Evolutionary conservation across 2,113 vertebrate species (phyloP).

Genomic region (Zapornia atra): DNA sequence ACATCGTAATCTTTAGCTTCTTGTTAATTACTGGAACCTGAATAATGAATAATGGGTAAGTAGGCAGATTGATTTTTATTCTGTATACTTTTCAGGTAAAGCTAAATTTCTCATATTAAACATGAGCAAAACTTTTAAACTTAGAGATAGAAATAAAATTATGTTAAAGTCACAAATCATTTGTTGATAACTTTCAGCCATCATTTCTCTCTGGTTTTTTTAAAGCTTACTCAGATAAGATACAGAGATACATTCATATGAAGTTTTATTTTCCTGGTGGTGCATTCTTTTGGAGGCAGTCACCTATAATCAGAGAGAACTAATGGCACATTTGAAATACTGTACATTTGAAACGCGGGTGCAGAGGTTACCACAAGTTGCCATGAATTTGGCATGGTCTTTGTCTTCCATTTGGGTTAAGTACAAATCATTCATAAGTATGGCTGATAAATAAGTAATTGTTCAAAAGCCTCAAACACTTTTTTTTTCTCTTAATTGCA

Average conservation of each 20-base stretch:
- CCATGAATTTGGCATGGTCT: background rate
- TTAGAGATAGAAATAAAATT: background rate
- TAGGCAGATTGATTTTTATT: background rate
- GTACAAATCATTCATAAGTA: background rate
- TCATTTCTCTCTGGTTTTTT: background rate
- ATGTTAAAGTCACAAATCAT: background rate
- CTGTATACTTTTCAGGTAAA: background rate
- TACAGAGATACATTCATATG: background rate
- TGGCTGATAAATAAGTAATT: background rate
- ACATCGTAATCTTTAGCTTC: background rate
- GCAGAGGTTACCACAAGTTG: background rate
- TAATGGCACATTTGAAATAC: background rate
- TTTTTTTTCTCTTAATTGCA: background rate
- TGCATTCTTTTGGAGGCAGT: background rate
- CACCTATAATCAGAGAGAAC: background rate
- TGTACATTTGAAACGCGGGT: background rate
- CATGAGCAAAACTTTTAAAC: background rate
- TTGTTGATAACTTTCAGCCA: background rate
- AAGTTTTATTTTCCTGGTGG: background rate
- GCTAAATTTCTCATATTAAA: background rate
- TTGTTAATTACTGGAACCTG: background rate
- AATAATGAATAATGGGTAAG: background rate
- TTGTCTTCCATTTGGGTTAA: background rate
- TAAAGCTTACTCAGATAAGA: background rate
- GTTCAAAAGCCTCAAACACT: background rate